These are phyloP conservation scores for Panonychus citri DNA, from an alignment of 1,140 invertebrate genomes.

Conservation along the genomic window DNA sequence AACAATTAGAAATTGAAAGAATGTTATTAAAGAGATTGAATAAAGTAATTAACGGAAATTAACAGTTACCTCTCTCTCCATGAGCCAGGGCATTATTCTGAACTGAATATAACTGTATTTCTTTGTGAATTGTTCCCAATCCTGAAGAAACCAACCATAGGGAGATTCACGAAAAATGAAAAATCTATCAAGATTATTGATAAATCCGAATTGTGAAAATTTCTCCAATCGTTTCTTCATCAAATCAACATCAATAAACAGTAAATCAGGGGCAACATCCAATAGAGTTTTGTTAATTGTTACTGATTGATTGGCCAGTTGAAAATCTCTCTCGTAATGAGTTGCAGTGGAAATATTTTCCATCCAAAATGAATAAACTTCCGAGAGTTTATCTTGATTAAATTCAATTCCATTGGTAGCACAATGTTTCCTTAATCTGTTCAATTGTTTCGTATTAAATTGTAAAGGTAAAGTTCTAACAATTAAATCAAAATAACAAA, in stretches of 20 bases:
- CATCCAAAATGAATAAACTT: background rate
- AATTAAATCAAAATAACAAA: no score
- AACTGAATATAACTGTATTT: background rate
- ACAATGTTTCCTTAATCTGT: no score
- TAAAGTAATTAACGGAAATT: background rate
- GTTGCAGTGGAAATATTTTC: background rate
- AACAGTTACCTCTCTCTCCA: background rate
- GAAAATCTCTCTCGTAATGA: background rate
- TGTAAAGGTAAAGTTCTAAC: no score
- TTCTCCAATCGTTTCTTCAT: background rate
- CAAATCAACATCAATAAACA: background rate
- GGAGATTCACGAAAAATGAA: background rate
- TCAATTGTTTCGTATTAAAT: no score
- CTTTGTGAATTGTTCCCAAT: background rate
- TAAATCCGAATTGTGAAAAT: background rate
- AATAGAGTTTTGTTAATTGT: background rate
- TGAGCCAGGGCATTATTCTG: background rate
- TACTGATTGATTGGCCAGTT: background rate
- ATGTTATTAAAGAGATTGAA: background rate
- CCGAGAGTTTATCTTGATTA: no score
- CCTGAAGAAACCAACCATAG: background rate
- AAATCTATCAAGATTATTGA: background rate
- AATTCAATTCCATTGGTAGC: no score
- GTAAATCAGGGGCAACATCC: background rate
- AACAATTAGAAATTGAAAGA: background rate